Evolutionary conservation across 2,113 vertebrate species (phyloP), one percentile per base, ranked within the genome.

Genomic region (Mixornis gularis): DNA sequence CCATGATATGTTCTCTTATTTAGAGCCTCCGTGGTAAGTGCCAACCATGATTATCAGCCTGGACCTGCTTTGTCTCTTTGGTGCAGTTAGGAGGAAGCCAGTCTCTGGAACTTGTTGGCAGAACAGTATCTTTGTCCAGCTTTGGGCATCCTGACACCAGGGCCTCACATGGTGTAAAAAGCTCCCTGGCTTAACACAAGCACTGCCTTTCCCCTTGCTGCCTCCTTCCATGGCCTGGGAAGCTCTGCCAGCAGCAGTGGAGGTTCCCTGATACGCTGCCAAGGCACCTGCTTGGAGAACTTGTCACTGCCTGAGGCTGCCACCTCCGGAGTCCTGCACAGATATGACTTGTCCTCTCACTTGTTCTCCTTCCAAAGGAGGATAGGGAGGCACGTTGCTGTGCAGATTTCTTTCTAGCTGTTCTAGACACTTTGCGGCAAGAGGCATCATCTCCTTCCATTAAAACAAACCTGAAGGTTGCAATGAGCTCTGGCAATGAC

Each of bases 321-420:
- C 59, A 49, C 17, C 62, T 69, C 76, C 83, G 65, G 51, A 85
- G 74, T 53, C 60, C 68, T 26, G 25, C 0, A 2, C 40, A 64
- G 51, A 49, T 11, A 2, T 3, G 32, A 6, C 21, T 48, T 51
- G 18, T 10, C 25, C 12, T 27, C 49, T 56, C 1, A 0, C 68
- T 66, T 49, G 29, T 40, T 83, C 59, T 63, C 83, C 32, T 77
- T 49, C 44, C 4, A 1, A 25, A 74, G 65, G 51, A 88, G 36
- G 21, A 52, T 1, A 10, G 36, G 41, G 19, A 63, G 48, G n/a
- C 21, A 52, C 0, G 0, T 12, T 30, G 34, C 34, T 32, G 34
- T 11, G 16, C 48, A 53, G n/a, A 48, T 55, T 86, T 64, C 70
- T 40, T 74, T 66, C 73, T 26, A 29, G 40, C 11, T 69, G 20